Evolutionary conservation across 1,140 invertebrate species (phyloP), one percentile per base, ranked within the genome.

Genomic region (Bombus waltoni): DNA sequence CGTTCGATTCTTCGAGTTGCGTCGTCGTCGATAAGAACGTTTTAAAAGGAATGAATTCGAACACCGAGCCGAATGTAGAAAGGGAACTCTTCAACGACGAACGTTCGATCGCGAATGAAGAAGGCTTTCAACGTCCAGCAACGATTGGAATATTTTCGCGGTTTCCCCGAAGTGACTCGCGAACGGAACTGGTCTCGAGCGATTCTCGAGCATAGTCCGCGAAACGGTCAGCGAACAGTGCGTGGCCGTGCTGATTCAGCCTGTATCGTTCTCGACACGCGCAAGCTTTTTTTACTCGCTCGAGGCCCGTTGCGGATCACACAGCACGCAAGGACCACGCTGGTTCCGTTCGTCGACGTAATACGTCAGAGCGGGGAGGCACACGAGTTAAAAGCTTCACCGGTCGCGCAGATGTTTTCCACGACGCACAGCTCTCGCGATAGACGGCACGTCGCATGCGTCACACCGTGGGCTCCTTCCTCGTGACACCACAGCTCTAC

Each of bases 401-500:
- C 77, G 83, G 70, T 74, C 83, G 78, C 83, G 83, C 78, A 68
- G 83, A 81, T 81, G 78, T 81, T 85, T 72, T 86, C 77, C 77
- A 38, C 75, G 83, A 73, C 47, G 75, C 75, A 59, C 53, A 42
- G 83, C 73, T 86, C 65, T 32, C 72, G 85, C 88, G 86, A 89
- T 65, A 88, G 66, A 87, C 59, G 65, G 76, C 74, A 83, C 77
- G 88, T 86, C 84, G 84, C 77, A 80, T 68, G 77, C 77, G 81
- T 81, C 62, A 44, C 82, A 70, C 70, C 38, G 40, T 66, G 73
- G 40, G 53, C 65, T 65, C 66, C 65, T 84, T 87, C 74, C 85
- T 71, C 74, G 62, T 59, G 66, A 87, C 75, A 78, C 57, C 28
- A 38, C 59, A 35, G 9, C 68, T 62, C 62, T 53, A n/a, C 35